These are phyloP conservation scores for Spatulosminthurus flaviceps DNA, from an alignment of 2,888 invertebrate species.

Conservation along the genomic window DNA sequence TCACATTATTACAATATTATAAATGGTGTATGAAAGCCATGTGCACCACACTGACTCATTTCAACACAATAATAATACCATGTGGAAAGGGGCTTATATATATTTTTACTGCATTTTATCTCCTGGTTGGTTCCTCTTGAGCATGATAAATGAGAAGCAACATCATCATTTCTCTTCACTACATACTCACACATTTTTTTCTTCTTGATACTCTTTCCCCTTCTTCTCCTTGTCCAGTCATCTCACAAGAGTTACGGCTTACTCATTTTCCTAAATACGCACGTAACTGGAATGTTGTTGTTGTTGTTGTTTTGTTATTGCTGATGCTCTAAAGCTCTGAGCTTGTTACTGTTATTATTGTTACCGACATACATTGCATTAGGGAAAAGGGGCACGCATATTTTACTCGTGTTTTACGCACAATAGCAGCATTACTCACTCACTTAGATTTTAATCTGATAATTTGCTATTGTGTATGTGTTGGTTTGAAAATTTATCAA, in stretches of 20 bases:
- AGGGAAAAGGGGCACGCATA: too few species aligned
- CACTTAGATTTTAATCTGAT: background rate
- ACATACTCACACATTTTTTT: background rate
- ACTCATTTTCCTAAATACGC: conserved; percentile 8
- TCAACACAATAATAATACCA: conserved; percentile 18
- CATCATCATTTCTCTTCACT: background rate
- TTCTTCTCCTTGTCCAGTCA: background rate
- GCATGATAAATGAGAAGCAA: conserved; percentile 12
- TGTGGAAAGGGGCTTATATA: background rate
- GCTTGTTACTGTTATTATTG: too few species aligned
- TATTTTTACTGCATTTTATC: conserved; percentile 1
- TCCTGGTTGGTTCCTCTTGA: background rate
- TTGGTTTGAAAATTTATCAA: background rate
- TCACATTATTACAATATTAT: too few species aligned
- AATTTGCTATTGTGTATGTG: conserved; percentile 2
- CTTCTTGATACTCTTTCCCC: background rate
- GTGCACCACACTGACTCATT: background rate
- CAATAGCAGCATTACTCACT: conserved; percentile 5
- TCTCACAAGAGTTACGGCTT: background rate
- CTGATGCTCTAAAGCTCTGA: too few species aligned
- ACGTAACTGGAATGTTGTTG: conserved; percentile 13
- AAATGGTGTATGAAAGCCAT: background rate
- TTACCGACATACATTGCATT: too few species aligned
- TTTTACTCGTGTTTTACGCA: background rate
- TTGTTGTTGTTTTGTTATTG: background rate